Percentiles rank a stretch among this genome's conserved stretches.
Conservation (phyloP, 1,140 invertebrate species). For the Lucilia cuprina region DNA sequence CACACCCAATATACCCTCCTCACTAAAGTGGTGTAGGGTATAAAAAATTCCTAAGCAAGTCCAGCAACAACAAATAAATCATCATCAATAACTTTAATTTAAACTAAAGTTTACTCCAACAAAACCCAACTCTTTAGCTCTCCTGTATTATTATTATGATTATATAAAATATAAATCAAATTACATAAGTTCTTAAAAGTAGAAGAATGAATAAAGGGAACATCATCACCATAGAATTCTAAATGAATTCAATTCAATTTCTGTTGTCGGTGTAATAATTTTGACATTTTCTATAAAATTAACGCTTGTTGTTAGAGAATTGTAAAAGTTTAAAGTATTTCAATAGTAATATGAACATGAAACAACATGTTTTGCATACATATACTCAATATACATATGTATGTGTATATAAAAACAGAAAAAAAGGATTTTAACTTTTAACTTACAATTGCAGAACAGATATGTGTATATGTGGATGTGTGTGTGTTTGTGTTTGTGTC, state of each 20-base stretch:
- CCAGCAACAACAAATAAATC: neutral
- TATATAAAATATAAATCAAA: constrained; percentile 29
- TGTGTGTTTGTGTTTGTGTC: neutral
- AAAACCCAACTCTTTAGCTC: neutral
- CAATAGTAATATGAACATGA: neutral
- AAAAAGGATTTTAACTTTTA: neutral
- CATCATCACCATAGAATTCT: neutral
- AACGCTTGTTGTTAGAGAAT: neutral
- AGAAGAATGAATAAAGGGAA: too few relatives aligned
- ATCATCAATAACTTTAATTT: neutral
- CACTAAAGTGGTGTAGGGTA: too few relatives aligned
- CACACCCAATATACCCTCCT: too few relatives aligned
- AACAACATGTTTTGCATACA: neutral
- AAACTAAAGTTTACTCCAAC: neutral
- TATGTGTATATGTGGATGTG: neutral
- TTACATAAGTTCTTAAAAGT: neutral
- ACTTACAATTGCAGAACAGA: neutral
- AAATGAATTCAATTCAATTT: neutral
- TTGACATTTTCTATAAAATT: constrained; percentile 21
- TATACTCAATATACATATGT: too few relatives aligned
- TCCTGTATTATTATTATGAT: neutral
- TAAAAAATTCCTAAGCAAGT: neutral
- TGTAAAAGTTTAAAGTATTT: neutral
- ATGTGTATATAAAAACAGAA: too few relatives aligned
- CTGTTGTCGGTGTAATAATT: constrained; percentile 20